A percentile compares a stretch with the other conserved stretches of the same genome.
Conservation (phyloP, 1,140 invertebrate species). For the Drosophila biarmipes region DNA sequence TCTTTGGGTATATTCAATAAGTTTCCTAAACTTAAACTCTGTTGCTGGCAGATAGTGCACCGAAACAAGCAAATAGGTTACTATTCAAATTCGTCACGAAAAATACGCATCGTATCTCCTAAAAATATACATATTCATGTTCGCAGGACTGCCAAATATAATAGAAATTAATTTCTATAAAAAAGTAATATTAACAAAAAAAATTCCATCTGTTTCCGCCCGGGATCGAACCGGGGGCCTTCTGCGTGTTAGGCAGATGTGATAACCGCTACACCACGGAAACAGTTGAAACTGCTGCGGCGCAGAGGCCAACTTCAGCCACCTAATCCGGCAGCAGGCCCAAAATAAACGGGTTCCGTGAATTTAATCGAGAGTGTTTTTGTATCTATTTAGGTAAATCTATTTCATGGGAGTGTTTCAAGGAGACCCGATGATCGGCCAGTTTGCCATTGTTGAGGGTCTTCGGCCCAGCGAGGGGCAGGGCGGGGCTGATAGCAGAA, state of each 20-base stretch:
- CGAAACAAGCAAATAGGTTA: too few species aligned
- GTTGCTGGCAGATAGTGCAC: too few species aligned
- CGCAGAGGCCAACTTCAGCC: conserved; percentile 32
- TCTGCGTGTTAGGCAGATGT: conserved; percentile 85
- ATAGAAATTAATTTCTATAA: not conserved
- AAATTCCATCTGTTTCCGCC: conserved; percentile 73
- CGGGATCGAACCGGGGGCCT: conserved; percentile 84
- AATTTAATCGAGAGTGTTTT: conserved; percentile 24
- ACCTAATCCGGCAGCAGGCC: not conserved
- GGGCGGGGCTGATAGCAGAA: conserved; percentile 44
- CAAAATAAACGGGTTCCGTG: conserved; percentile 27
- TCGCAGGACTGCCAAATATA: not conserved
- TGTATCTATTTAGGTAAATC: conserved; percentile 41
- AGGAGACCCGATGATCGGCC: conserved; percentile 32
- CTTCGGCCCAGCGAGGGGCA: conserved; percentile 14
- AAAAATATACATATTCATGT: too few species aligned
- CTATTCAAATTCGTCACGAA: too few species aligned
- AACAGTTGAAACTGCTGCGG: conserved; percentile 41
- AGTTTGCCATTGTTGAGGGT: conserved; percentile 42
- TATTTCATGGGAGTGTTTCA: conserved; percentile 34
- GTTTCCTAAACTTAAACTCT: too few species aligned
- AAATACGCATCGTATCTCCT: too few species aligned
- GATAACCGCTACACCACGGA: conserved; percentile 85
- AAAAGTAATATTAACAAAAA: conserved; percentile 24
- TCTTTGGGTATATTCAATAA: too few species aligned